Evolutionary conservation across 2,113 vertebrate genomes (phyloP).

Genomic region (Cercopithecus mona): DNA sequence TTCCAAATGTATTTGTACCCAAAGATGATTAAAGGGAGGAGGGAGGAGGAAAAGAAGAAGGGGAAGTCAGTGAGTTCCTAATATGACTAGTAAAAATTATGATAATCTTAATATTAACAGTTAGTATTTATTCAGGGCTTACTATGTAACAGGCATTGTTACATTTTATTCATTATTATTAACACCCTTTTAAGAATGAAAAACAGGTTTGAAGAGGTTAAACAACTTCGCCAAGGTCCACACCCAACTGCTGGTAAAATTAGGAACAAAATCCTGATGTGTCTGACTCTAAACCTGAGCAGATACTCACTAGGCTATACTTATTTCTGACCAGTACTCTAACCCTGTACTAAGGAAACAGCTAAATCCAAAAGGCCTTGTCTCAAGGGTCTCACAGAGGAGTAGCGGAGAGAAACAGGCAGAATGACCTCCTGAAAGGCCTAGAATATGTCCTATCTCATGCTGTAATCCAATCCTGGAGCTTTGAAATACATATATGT

Average conservation of each 20-base stretch:
- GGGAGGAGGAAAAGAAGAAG: background rate
- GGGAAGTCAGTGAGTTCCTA: background rate
- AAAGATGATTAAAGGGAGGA: background rate
- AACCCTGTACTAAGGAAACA: background rate
- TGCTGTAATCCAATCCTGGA: background rate
- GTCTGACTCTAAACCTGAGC: background rate
- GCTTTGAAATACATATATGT: background rate
- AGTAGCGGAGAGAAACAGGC: background rate
- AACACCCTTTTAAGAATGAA: background rate
- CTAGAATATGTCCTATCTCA: background rate
- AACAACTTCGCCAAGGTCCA: background rate
- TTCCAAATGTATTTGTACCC: background rate
- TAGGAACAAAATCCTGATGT: background rate
- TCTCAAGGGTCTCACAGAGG: background rate
- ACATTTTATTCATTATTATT: background rate
- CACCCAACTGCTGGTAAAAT: background rate
- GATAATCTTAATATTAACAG: background rate
- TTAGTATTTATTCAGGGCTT: background rate
- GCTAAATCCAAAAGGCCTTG: background rate
- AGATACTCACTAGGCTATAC: background rate
- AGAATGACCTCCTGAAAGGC: background rate
- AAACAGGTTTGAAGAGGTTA: background rate
- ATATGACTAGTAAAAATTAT: background rate
- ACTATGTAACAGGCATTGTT: background rate
- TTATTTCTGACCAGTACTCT: background rate